Evolutionary conservation across 2,888 invertebrate species (phyloP).

Genomic region (Pristionchus maxplancki): DNA sequence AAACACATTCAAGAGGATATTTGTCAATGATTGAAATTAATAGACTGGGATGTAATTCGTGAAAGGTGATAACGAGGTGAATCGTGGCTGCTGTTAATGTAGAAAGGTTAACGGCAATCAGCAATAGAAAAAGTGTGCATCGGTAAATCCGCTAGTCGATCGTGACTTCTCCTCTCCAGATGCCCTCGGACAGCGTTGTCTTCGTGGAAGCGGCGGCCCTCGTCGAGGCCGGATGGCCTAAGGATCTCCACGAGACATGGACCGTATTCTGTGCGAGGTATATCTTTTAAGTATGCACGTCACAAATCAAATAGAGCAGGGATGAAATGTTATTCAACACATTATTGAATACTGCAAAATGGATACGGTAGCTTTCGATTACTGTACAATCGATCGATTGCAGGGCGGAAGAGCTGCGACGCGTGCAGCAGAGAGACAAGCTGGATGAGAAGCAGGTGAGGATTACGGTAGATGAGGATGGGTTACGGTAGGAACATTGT

Average conservation of each 20-base stretch:
- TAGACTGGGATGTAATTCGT: too few relatives aligned
- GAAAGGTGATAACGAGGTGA: too few relatives aligned
- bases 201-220: slow-evolving; percentile 49
- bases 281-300: too few relatives aligned
- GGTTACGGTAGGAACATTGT: background rate
- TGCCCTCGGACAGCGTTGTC: background rate
- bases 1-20: too few relatives aligned
- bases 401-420: slow-evolving; percentile 35
- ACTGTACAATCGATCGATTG: background rate
- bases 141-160: too few relatives aligned
- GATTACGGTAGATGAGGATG: background rate
- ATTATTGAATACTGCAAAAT: background rate
- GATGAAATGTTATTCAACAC: too few relatives aligned
- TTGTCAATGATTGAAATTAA: too few relatives aligned
- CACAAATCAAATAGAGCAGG: too few relatives aligned
- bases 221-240: slow-evolving; percentile 45
- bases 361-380: background rate
- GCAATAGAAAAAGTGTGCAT: background rate
- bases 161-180: background rate
- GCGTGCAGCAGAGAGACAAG: slow-evolving; percentile 31
- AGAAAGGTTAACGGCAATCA: too few relatives aligned
- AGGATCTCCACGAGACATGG: slow-evolving; percentile 41
- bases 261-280: slow-evolving; percentile 46
- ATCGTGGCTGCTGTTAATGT: too few relatives aligned
- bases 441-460: background rate